Evolutionary conservation across 2,888 invertebrate genomes (phyloP), one percentile per base, ranked within the genome.

Genomic region (Drosophila silvestris): DNA sequence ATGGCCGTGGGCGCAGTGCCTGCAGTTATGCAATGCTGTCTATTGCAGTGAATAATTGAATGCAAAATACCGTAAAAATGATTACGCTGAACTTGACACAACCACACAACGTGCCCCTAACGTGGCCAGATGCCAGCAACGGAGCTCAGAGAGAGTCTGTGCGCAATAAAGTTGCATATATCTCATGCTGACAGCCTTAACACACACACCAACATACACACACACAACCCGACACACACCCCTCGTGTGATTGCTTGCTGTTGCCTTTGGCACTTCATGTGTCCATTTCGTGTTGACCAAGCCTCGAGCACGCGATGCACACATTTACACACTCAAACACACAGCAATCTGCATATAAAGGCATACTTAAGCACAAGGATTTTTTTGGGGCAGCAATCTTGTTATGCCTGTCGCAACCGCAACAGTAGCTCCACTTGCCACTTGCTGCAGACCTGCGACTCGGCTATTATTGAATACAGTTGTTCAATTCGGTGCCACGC

Each of bases 251-350:
- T 30, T 66, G 63, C 56, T 53, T 58, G 68, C 41, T 52, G 41
- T 75, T 66, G 71, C 77, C 54, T 65, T 69, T 67, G 75, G 75
- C 75, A 82, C 80, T 75, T 78, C 65, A 73, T 69, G 77, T 67
- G 72, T 78, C 58, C 82, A 78, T 73, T 82, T 79, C 30, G 62
- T 37, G 58, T 59, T 79, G 79, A 68, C 72, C 67, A 53, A 30
- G 65, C 59, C 51, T 14, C n/a, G 14, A 14, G 71, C 83, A 84
- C 79, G 82, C 83, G 76, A 84, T 84, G 82, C 79, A 81, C 63
- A 71, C 61, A 54, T 53, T 54, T 39, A 58, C 32, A 56, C 22
- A 47, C 47, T 37, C 16, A 47, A 16, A 32, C 16, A 59, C 9
- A 22, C 10, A 47, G 41, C 58, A 58, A 58, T 28, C 66, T n/a